Conservation (phyloP, 1,140 invertebrate genomes). For the Drosophila setifemur region DNA sequence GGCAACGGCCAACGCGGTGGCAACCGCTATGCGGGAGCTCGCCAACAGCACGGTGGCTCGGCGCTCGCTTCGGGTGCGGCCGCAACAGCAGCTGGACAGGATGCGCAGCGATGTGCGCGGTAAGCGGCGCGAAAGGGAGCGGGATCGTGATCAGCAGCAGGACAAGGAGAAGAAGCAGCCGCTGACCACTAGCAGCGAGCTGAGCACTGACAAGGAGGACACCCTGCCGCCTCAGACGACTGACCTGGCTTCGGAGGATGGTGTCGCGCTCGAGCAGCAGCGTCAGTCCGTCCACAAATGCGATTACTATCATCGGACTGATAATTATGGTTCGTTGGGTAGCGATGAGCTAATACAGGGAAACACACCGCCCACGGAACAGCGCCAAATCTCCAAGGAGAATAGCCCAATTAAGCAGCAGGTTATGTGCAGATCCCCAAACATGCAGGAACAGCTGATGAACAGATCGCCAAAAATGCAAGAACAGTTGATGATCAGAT, state of each 20-base stretch:
- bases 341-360: too few species aligned
- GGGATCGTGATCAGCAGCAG: slow-evolving; percentile 22
- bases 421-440: not conserved
- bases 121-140: slow-evolving; percentile 24
- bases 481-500: too few species aligned
- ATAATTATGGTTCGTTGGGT: too few species aligned
- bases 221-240: not conserved
- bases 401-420: too few species aligned
- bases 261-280: too few species aligned
- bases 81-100: slow-evolving; percentile 59
- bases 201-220: slow-evolving; percentile 8
- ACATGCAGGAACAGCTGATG: too few species aligned
- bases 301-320: slow-evolving; percentile 1
- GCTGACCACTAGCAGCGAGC: slow-evolving; percentile 17
- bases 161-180: slow-evolving; percentile 1
- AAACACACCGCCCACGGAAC: too few species aligned
- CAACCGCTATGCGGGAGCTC: slow-evolving; percentile 64
- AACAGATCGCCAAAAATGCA: too few species aligned
- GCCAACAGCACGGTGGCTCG: slow-evolving; percentile 67
- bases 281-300: not conserved
- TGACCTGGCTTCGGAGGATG: not conserved
- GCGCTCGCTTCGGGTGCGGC: slow-evolving; percentile 64
- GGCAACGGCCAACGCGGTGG: slow-evolving; percentile 71
- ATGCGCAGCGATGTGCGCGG: slow-evolving; percentile 63
- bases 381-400: too few species aligned